Evolutionary conservation across 2,888 invertebrate genomes (phyloP), one percentile per base, ranked within the genome.

Genomic region (Ypsolopha sequella): DNA sequence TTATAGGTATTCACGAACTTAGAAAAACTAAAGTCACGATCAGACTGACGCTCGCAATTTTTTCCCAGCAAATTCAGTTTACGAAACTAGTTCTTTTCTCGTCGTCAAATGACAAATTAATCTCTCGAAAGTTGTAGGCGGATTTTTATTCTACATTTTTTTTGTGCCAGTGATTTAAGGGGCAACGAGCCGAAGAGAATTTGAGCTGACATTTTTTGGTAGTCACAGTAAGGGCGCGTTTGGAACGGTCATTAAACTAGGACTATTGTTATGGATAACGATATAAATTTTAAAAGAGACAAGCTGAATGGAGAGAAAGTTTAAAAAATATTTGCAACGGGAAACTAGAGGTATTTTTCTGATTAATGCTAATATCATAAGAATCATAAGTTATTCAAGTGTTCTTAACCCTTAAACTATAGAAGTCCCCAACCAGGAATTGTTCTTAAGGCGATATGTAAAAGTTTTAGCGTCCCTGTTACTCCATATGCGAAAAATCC

Each of bases 71-170:
- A 64, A 64, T 63, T 62, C 60, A 64, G 64, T 68, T 63, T 62
- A 63, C 68, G 60, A 68, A 71, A 73, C 75, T 79, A 78, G 73
- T 77, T 76, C 11, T 48, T 11, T 45, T 24, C 10, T 45, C 68
- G 48, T 60, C 68, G 70, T 63, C 80, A 82, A 85, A 82, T 84
- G 85, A 82, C 84, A 77, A 82, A 81, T 79, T 85, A 85, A 85
- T 84, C 79, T 73, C 70, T 82, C 59, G 73, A 81, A 79, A 81
- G 78, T 13, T 46, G 62, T 61, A 58, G 63, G 64, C 55, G 54
- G 60, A 59, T 64, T 58, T 64, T 76, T 76, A 76, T 76, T 72
- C 66, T 24, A 1, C n/a, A 14, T 39, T 48, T 24, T 44, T 45
- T 45, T 10, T 24, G 44, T 13, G 63, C 56, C 58, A 66, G 66